Evolutionary conservation across 2,797 vertebrate species (phyloP), one percentile per base, ranked within the genome.

Genomic region (Myoxocephalus aenaeus): DNA sequence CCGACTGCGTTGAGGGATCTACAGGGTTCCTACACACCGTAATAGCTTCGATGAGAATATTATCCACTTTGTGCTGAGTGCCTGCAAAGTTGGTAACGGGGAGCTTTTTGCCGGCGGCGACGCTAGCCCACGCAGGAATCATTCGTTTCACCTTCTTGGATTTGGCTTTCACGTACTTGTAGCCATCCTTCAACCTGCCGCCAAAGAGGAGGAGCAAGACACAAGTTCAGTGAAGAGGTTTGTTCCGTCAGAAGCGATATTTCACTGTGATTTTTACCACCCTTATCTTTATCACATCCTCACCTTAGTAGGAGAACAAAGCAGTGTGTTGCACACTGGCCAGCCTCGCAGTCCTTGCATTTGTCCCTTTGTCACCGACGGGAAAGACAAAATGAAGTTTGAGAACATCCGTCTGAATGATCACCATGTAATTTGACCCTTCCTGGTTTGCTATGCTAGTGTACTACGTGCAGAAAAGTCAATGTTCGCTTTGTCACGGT

Each of bases 91-190:
- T 96, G 50, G 96, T 92, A 11, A 97, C 95, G 1, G 96, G 95
- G n/a, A 96, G 94, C 22, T 97, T 95, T 93, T 97, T 98, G 93
- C 94, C 96, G 78, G 95, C 94, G 8, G 96, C 93, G 75, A 99
- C 92, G 2, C 97, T 98, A n/a, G 98, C 98, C 98, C 98, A 99
- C 0, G 96, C 95, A 20, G 98, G 98, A 88, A 99, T 98, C 40
- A 97, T 98, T 94, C 96, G 95, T 86, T 98, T 99, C 93, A 99
- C 95, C 87, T 98, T 99, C 95, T 98, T 99, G 86, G 92, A 95
- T 93, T 99, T 99, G 89, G 97, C 95, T 75, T 95, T 94, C 75
- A 95, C 91, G 67, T 91, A 90, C 87, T 94, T 94, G 92, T 90
- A 90, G 44, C 94, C 97, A 61, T 99, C 98, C 78, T 96, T 96